Conservation (phyloP, 2,797 vertebrate species). For the Heliangelus exortis region DNA sequence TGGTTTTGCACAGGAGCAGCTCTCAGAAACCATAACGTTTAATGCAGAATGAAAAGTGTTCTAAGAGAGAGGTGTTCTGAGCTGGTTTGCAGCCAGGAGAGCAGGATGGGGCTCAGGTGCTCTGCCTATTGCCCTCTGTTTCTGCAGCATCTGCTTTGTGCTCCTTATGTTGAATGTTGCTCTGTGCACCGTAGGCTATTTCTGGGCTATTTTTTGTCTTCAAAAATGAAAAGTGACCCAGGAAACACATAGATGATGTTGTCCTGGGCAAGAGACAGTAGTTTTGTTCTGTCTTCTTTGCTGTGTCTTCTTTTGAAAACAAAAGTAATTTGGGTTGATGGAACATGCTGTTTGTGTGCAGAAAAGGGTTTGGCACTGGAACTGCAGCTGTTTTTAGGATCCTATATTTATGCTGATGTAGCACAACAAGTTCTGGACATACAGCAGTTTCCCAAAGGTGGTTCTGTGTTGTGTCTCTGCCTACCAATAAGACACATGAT, state of each 20-base stretch:
- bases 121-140: background rate
- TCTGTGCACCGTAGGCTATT: background rate
- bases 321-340: background rate
- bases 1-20: constrained; percentile 40
- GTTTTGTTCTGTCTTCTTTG: background rate
- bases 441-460: background rate
- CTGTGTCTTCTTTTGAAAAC: background rate
- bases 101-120: background rate
- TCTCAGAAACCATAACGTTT: background rate
- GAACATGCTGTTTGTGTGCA: background rate
- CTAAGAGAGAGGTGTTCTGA: background rate
- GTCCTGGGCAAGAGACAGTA: background rate
- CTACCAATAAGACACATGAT: accelerated
- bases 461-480: accelerated
- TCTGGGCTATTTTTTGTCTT: constrained; percentile 18
- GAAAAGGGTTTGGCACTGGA: background rate
- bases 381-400: background rate
- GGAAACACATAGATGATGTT: background rate
- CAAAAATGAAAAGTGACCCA: constrained; percentile 1
- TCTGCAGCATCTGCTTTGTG: background rate
- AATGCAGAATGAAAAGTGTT: constrained; percentile 15
- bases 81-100: background rate
- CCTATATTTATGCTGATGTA: background rate
- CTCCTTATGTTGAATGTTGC: background rate
- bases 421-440: background rate